These are phyloP conservation scores for Huso huso DNA, from an alignment of 2,797 vertebrate species.

Conservation along the genomic window DNA sequence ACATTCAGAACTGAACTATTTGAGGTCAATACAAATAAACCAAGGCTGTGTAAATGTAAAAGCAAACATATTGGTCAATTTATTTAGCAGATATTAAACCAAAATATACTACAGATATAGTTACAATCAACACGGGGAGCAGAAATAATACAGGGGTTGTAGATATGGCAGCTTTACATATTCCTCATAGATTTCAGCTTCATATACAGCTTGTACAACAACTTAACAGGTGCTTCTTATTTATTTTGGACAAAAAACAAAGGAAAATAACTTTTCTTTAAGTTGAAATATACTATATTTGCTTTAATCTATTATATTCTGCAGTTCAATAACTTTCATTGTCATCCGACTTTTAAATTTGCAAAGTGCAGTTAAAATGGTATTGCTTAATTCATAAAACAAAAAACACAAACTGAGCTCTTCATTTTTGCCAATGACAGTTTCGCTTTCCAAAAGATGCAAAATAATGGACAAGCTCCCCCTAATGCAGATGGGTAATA, in stretches of 20 bases:
- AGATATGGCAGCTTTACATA: constrained; percentile 33
- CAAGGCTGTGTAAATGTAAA: constrained; percentile 21
- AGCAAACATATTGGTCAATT: constrained; percentile 57
- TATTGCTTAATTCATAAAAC: constrained; percentile 24
- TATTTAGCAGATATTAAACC: constrained; percentile 57
- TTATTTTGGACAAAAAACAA: constrained; percentile 26
- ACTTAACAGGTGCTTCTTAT: constrained; percentile 5
- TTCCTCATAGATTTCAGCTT: constrained; percentile 19
- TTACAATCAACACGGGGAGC: constrained; percentile 48
- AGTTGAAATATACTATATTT: constrained; percentile 20
- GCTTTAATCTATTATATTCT: constrained; percentile 27
- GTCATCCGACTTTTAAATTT: constrained; percentile 21
- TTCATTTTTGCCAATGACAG: no score
- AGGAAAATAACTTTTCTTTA: constrained; percentile 14
- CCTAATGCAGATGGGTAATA: no score
- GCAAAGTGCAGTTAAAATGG: constrained; percentile 23
- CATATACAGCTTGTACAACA: constrained; percentile 29
- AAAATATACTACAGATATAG: constrained; percentile 68
- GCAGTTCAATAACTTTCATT: constrained; percentile 23
- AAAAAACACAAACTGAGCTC: constrained; percentile 17
- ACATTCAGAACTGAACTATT: constrained; percentile 1
- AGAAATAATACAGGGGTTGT: constrained; percentile 42
- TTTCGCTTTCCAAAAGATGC: no score
- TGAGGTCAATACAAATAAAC: constrained; percentile 2
- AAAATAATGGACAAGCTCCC: no score